Percentiles rank a stretch among this genome's conserved stretches.
Conservation (phyloP, 1,140 invertebrate species). For the Atopsyche davidsoni region DNA sequence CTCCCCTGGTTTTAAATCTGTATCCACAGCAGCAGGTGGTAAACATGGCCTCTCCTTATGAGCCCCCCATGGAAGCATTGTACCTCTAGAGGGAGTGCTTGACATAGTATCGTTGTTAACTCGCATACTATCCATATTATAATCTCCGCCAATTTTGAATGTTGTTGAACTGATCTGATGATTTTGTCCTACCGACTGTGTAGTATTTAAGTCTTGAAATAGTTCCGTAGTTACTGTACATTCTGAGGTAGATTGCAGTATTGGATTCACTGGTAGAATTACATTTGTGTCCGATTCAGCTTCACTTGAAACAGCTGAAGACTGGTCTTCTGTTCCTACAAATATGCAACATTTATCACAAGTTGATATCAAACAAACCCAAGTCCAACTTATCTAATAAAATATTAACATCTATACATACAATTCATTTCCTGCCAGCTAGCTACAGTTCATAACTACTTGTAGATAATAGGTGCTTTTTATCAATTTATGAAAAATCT, state of each 20-base stretch:
- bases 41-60: constrained; percentile 66
- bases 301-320: constrained; percentile 11
- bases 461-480: too few relatives aligned
- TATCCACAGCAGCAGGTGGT: constrained; percentile 52
- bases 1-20: constrained; percentile 77
- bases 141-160: background rate
- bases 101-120: background rate
- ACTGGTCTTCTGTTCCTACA: constrained; percentile 8
- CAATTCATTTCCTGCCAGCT: too few relatives aligned
- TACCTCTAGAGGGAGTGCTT: constrained; percentile 32
- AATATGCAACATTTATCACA: too few relatives aligned
- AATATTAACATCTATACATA: too few relatives aligned
- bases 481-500: too few relatives aligned
- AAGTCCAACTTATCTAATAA: too few relatives aligned
- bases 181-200: background rate
- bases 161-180: background rate
- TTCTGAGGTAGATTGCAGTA: background rate
- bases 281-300: constrained; percentile 13
- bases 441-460: too few relatives aligned
- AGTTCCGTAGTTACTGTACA: background rate
- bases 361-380: too few relatives aligned
- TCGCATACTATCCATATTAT: background rate
- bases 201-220: constrained; percentile 1
- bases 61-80: constrained; percentile 72
- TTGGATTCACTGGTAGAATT: background rate